Evolutionary conservation across 2,888 invertebrate species (phyloP), one percentile per base, ranked within the genome.

Genomic region (Seira musarum): DNA sequence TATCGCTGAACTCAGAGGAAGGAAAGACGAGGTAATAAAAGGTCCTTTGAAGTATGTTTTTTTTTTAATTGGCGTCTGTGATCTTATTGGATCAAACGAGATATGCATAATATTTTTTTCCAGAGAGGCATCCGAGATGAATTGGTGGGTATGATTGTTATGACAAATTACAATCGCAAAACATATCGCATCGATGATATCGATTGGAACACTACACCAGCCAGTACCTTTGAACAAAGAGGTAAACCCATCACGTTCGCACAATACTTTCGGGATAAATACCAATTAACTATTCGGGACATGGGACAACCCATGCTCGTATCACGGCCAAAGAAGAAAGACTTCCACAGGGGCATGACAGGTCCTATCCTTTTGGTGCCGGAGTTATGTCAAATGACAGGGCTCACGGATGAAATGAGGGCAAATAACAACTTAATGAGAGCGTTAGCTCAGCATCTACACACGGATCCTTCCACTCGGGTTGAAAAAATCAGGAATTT

Each of bases 361-460:
- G 81, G 76, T 15, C 83, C 81, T 0, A 82, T 87, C 71, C 92
- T 93, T 76, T 90, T 98, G 22, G 91, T 99, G 13, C 98, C 98
- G 0, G 98, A 98, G 89, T 90, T 98, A 8, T 96, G 96, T 87
- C 94, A 93, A 87, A 89, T 97, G 87, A 96, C 98, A 0, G 98
- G 98, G 0, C 89, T 98, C 0, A 94, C 95, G 0, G 97, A 98
- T 86, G 92, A 92, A 53, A 93, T 97, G 90, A 90, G 96, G 1
- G 90, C 89, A 22, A 95, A 98, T 90, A 94, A 94, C 88, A 92
- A 91, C 85, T 91, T 97, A 0, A 97, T 98, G 96, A 93, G 93
- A 87, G 95, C 95, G 83, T 92, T 97, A 0, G 93, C 94, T 0
- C 90, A 90, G 0, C 93, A 94, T 87, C 97, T 97, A 0, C 91